A percentile compares a stretch with the other conserved stretches of the same genome.
phyloP scores from a whole-genome alignment of 53 echinoderm and acorn worm genomes.

The Astropecten irregularis region DNA sequence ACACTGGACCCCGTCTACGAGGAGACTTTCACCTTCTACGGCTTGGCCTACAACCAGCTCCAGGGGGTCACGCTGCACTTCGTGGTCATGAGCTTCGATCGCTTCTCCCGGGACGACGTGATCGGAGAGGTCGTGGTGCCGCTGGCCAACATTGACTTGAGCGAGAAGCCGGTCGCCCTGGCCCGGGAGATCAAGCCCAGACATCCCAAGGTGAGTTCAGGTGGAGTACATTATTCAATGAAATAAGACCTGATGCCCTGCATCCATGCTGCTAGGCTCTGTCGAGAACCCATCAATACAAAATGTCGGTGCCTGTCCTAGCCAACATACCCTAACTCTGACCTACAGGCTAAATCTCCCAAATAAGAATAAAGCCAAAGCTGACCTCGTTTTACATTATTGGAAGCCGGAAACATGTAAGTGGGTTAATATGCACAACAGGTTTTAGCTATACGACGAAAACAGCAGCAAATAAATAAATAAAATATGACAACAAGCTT shows the following conservation, averaged over 20 bases:
- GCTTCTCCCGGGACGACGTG: conserved; percentile 98
- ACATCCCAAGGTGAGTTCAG: conserved; percentile 77
- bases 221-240: too few species aligned
- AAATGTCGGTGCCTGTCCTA: not conserved
- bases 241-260: too few species aligned
- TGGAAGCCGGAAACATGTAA: too few species aligned
- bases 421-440: too few species aligned
- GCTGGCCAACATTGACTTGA: conserved; percentile 93
- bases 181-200: conserved; percentile 89
- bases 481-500: too few species aligned
- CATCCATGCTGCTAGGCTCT: too few species aligned
- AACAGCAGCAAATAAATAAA: too few species aligned
- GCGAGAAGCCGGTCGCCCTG: conserved; percentile 79
- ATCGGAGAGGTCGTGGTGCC: conserved; percentile 99
- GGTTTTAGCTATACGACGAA: too few species aligned
- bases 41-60: conserved; percentile 98
- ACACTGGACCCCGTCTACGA: conserved; percentile 97
- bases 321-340: not conserved
- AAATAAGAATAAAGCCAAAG: too few species aligned
- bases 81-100: conserved; percentile 98
- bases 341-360: not conserved
- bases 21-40: conserved; percentile 99
- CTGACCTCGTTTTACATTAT: too few species aligned
- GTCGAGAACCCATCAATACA: too few species aligned
- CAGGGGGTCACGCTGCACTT: conserved; percentile 99